Percentiles rank a stretch among this genome's conserved stretches.
These are phyloP conservation scores for Channa maculata DNA, from an alignment of 2,113 vertebrate genomes.

Conservation along the genomic window DNA sequence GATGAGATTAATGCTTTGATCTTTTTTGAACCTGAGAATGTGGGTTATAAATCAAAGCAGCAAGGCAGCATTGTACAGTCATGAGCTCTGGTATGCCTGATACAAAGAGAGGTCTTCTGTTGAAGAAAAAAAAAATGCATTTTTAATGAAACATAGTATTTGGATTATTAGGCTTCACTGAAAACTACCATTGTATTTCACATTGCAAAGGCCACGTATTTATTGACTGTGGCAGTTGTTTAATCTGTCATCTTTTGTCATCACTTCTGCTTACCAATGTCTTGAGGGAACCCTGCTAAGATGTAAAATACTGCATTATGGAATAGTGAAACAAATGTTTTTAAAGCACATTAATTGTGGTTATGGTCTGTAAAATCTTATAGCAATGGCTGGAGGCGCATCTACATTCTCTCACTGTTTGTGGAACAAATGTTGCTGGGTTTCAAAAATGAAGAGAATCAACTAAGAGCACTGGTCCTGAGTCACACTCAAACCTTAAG, in stretches of 20 bases:
- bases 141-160: no score
- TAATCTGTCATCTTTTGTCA: not conserved
- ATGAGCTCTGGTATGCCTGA: no score
- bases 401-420: slow-evolving; percentile 48
- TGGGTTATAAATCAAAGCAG: no score
- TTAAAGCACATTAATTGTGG: not conserved
- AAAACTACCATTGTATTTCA: not conserved
- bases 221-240: not conserved
- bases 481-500: slow-evolving; percentile 19
- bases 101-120: no score
- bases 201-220: not conserved
- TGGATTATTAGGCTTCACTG: no score
- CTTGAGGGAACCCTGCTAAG: not conserved
- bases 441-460: slow-evolving; percentile 25
- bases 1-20: no score
- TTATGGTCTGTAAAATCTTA: slow-evolving; percentile 13
- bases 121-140: no score
- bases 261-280: not conserved
- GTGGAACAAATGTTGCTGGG: slow-evolving; percentile 56
- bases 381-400: slow-evolving; percentile 48
- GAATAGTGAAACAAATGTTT: no score
- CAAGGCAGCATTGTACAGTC: no score
- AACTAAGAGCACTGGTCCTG: slow-evolving; percentile 12
- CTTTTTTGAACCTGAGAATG: no score
- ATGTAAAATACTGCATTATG: not conserved